These are phyloP conservation scores for Synergus japonicus DNA, from an alignment of 2,888 invertebrate genomes.

Conservation along the genomic window DNA sequence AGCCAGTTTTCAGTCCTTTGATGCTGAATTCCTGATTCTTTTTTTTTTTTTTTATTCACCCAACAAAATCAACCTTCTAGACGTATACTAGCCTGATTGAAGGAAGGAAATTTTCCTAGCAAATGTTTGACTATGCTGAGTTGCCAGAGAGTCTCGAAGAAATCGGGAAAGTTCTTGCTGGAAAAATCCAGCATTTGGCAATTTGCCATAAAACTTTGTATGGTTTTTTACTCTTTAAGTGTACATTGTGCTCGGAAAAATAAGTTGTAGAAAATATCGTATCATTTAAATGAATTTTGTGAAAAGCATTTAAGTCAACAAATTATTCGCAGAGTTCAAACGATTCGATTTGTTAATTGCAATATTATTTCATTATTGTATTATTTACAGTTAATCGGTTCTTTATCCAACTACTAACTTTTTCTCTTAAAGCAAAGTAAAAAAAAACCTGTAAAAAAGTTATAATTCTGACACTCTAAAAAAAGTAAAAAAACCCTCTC, in stretches of 20 bases:
- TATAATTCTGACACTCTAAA: too few relatives aligned
- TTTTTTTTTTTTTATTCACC: conserved; percentile 2
- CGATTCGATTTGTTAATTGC: too few relatives aligned
- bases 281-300: neutral
- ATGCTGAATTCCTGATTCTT: conserved; percentile 45
- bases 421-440: too few relatives aligned
- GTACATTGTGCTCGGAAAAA: neutral
- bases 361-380: too few relatives aligned
- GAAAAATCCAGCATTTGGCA: conserved; percentile 17
- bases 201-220: conserved; percentile 5
- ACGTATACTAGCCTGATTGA: conserved; percentile 46
- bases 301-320: neutral
- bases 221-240: neutral
- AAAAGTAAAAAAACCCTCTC: too few relatives aligned
- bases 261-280: neutral
- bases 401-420: too few relatives aligned
- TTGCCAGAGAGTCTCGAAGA: conserved; percentile 24
- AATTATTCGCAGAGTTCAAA: too few relatives aligned
- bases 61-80: conserved; percentile 44
- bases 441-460: too few relatives aligned
- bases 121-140: conserved; percentile 51
- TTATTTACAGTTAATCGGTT: too few relatives aligned
- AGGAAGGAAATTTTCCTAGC: conserved; percentile 49
- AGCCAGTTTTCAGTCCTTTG: conserved; percentile 55
- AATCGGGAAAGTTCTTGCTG: conserved; percentile 19